Base-by-base conservation (phyloP, 1,140 invertebrate species). In the Belonocnema kinseyi region DNA sequence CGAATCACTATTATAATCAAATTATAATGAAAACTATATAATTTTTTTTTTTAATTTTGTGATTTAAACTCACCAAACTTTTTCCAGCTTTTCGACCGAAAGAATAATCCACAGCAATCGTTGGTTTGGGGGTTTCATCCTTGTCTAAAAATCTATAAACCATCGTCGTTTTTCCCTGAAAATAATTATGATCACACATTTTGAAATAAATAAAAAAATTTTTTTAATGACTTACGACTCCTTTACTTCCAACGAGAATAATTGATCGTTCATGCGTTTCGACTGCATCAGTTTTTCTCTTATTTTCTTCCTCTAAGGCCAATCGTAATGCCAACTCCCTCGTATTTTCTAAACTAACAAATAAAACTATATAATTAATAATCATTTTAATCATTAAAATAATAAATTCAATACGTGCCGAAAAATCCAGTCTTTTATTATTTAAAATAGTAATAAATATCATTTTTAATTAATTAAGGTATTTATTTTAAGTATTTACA, bases 101-200 rank as follows among this genome's bases (percentile, higher is more conserved):
- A 71, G 95, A 95, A 89, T 98, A 98, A 87, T 98, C 97, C 84
- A 98, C 89, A 0, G 96, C 96, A 40, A 97, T 91, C 1, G 97
- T 97, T 56, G 96, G 94, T 81, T 95, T 95, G 1, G 95, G 93
- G 16, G 92, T 90, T 82, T 97, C 96, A 80, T 95, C 94, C 89
- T 95, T 95, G 78, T 97, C 96, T 53, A 97, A 92, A 91, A 97
- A 97, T 81, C 93, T 91, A 87, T 96, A 93, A n/a, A 97, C 93
- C 50, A 97, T 92, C 1, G 95, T 95, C 8, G 96, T 95, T 92
- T 98, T 98, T 4, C 96, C 96, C 96, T 97, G 82, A 79, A 92
- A 93, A 72, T 61, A 79, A 77, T 79, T 72, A 78, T 58, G 6
- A 76, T 26, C 50, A 73, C 17, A 13, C 11, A 26, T 26, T 76